These are phyloP conservation scores for Ceratosolen solmsi DNA, from an alignment of 1,140 invertebrate species.

Conservation along the genomic window DNA sequence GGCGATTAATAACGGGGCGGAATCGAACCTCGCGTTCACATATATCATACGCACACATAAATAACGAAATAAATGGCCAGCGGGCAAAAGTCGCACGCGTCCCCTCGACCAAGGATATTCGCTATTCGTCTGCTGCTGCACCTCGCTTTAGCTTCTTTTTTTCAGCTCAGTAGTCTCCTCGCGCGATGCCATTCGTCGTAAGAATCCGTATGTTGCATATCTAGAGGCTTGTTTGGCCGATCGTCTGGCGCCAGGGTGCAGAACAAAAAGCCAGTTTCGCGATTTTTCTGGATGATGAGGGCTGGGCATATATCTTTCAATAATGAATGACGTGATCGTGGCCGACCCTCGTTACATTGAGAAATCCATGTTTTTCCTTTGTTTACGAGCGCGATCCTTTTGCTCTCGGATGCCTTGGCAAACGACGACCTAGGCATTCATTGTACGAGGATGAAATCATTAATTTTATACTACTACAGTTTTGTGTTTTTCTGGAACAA, in stretches of 20 bases:
- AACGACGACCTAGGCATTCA: no score
- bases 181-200: neutral
- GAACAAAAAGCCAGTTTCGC: conserved; percentile 46
- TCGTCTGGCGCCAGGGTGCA: conserved; percentile 57
- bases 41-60: neutral
- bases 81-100: conserved; percentile 37
- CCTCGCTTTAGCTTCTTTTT: conserved; percentile 4
- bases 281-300: conserved; percentile 18
- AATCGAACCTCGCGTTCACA: neutral
- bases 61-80: neutral
- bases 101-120: conserved; percentile 60
- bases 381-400: neutral
- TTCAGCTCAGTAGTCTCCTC: neutral
- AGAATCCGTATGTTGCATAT: neutral
- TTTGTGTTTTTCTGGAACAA: neutral
- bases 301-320: neutral
- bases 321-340: neutral
- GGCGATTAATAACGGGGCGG: neutral
- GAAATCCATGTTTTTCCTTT: conserved; percentile 24
- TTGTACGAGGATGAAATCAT: neutral
- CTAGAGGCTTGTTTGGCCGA: neutral
- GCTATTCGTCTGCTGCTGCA: conserved; percentile 51
- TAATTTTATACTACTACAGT: neutral
- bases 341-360: conserved; percentile 5
- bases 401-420: neutral